These are phyloP conservation scores for Diplodus puntazzo DNA, from an alignment of 2,797 vertebrate species.

Conservation along the genomic window DNA sequence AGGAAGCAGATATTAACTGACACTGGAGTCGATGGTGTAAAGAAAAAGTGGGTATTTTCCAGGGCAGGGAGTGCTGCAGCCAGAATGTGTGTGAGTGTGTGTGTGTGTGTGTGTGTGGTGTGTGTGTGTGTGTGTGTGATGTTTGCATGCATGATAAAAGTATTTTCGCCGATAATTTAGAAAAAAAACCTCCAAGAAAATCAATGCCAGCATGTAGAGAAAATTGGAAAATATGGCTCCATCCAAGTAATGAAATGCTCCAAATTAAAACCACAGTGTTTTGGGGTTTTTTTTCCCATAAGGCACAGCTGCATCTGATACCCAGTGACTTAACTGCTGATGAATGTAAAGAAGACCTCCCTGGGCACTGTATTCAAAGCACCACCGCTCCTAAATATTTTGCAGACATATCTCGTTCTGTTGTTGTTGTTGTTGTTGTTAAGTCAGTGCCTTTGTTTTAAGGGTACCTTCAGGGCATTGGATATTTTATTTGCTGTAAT, in stretches of 20 bases:
- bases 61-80: not conserved
- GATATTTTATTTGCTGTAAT: constrained; percentile 36
- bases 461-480: constrained; percentile 19
- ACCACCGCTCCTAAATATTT: constrained; percentile 34
- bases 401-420: constrained; percentile 5
- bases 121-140: not conserved
- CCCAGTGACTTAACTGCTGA: constrained; percentile 48
- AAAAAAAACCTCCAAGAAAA: constrained; percentile 18
- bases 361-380: constrained; percentile 27
- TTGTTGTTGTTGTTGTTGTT: constrained; percentile 28
- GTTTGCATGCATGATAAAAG: constrained; percentile 1
- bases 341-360: constrained; percentile 50
- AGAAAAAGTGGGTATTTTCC: constrained; percentile 23
- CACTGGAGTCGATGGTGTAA: constrained; percentile 19
- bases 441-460: constrained; percentile 28
- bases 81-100: not conserved
- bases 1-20: constrained; percentile 47
- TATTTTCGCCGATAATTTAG: not conserved
- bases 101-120: not conserved
- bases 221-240: constrained; percentile 33
- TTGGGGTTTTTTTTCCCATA: constrained; percentile 40
- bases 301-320: constrained; percentile 50
- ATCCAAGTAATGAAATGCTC: constrained; percentile 35
- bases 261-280: constrained; percentile 39
- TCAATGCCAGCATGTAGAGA: constrained; percentile 1